Percentiles rank a stretch among this genome's conserved stretches.
phyloP scores from a whole-genome alignment of 1,140 invertebrate species.

The Apis florea region DNA sequence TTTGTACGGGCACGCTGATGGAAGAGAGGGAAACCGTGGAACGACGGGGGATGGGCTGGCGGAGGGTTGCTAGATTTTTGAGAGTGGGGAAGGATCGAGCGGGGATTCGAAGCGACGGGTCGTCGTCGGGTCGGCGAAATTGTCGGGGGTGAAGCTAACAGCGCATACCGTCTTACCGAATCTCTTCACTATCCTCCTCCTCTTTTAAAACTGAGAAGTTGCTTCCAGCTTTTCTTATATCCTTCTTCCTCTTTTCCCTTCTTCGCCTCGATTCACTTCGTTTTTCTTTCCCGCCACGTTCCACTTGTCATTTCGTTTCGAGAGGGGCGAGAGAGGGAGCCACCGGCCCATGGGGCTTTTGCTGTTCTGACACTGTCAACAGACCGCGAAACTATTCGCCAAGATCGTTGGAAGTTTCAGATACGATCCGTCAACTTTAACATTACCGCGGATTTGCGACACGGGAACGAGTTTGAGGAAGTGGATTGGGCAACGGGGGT shows the following conservation, averaged over 20 bases:
- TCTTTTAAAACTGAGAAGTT: not conserved
- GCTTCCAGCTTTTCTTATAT: not conserved
- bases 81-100: conserved; percentile 41
- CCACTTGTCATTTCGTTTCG: conserved; percentile 10
- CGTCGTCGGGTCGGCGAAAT: conserved; percentile 34
- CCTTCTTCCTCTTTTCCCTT: not conserved
- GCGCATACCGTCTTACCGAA: conserved; percentile 43
- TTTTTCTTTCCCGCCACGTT: not conserved
- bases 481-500: not conserved
- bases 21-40: conserved; percentile 17
- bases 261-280: too few species aligned
- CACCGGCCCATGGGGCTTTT: not conserved
- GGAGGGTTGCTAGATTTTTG: conserved; percentile 53
- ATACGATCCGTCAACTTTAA: conserved; percentile 19
- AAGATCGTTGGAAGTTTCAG: not conserved
- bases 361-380: conserved; percentile 22
- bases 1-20: conserved; percentile 43
- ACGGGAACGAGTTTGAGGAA: not conserved
- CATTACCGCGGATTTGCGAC: conserved; percentile 5
- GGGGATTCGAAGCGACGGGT: conserved; percentile 46
- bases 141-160: conserved; percentile 22
- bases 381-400: not conserved
- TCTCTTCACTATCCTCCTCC: conserved; percentile 29
- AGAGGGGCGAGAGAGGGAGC: too few species aligned
- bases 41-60: conserved; percentile 6